phyloP scores from a whole-genome alignment of 2,888 invertebrate genomes.

The Torymus texanus region DNA sequence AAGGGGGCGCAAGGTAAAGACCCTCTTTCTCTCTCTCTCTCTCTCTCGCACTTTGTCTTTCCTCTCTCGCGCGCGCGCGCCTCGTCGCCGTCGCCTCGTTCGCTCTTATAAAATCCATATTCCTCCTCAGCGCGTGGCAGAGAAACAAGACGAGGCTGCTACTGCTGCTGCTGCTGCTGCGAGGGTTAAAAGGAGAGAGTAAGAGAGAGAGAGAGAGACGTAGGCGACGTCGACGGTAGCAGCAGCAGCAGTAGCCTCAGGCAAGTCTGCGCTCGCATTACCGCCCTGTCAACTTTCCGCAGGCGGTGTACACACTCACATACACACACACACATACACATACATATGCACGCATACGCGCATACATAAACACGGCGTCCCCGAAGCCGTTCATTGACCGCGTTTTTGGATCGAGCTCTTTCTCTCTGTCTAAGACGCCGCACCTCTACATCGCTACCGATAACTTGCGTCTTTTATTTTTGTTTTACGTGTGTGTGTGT shows the following conservation, averaged over 20 bases:
- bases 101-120: slow-evolving; percentile 57
- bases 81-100: slow-evolving; percentile 25
- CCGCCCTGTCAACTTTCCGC: slow-evolving; percentile 45
- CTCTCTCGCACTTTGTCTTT: slow-evolving; percentile 22
- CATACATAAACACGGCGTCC: neutral
- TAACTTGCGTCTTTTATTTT: no score
- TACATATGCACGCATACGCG: no score
- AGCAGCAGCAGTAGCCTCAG: slow-evolving; percentile 50
- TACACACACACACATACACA: no score
- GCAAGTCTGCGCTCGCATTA: slow-evolving; percentile 48
- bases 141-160: slow-evolving; percentile 52
- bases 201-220: neutral
- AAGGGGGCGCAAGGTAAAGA: slow-evolving; percentile 38
- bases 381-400: slow-evolving; percentile 54
- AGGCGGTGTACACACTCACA: no score
- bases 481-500: no score
- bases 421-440: no score
- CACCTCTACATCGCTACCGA: no score
- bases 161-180: neutral
- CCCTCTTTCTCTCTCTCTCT: slow-evolving; percentile 37
- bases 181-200: slow-evolving; percentile 28
- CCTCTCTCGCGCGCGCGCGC: slow-evolving; percentile 20
- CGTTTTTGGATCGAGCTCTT: slow-evolving; percentile 46
- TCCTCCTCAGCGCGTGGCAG: slow-evolving; percentile 23
- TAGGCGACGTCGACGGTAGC: slow-evolving; percentile 9